A percentile compares a stretch with the other conserved stretches of the same genome.
Evolutionary conservation across 2,113 vertebrate species (phyloP).

Genomic region (Poeciliopsis occidentalis): DNA sequence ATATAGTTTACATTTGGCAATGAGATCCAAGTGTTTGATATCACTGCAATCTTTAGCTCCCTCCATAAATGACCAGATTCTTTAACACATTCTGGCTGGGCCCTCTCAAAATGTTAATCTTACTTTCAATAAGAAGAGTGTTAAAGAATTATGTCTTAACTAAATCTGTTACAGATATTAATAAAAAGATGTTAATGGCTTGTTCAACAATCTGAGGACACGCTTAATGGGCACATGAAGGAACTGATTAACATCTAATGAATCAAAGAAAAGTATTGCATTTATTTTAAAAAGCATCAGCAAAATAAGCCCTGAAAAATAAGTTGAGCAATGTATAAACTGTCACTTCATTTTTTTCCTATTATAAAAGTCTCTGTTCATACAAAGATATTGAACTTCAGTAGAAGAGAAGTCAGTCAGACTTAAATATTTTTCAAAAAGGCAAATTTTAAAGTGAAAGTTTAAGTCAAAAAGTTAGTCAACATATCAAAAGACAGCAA

Average conservation of each 20-base stretch:
- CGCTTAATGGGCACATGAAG: constrained; percentile 14
- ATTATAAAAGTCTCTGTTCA: constrained; percentile 71
- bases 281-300: constrained; percentile 74
- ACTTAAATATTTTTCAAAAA: constrained; percentile 27
- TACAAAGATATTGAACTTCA: constrained; percentile 71
- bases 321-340: constrained; percentile 62
- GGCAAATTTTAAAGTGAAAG: constrained; percentile 24
- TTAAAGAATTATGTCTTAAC: too few relatives aligned
- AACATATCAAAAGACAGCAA: constrained; percentile 29
- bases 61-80: background rate
- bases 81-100: background rate
- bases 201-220: constrained; percentile 13
- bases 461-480: constrained; percentile 27
- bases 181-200: background rate
- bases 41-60: too few relatives aligned
- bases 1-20: too few relatives aligned
- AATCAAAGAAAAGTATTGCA: constrained; percentile 49
- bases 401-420: constrained; percentile 59
- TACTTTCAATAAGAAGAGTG: background rate
- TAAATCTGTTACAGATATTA: background rate
- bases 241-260: constrained; percentile 8
- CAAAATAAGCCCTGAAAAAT: constrained; percentile 70
- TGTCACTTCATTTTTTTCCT: constrained; percentile 28
- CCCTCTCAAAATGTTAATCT: background rate
- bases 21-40: too few relatives aligned